phyloP scores from a whole-genome alignment of 1,140 invertebrate genomes.

The Daktulosphaira vitifoliae region DNA sequence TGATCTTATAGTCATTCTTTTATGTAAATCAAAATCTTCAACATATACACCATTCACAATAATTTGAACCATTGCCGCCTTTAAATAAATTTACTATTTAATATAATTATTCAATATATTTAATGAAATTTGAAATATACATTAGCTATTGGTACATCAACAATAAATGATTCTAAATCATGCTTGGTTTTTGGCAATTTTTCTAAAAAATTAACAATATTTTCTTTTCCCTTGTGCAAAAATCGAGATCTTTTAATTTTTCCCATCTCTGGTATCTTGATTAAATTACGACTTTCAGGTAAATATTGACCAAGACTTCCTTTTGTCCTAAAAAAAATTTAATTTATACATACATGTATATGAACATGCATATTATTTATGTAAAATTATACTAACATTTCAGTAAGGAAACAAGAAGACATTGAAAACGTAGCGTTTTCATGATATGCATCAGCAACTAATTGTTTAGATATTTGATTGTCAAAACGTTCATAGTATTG shows the following conservation, averaged over 20 bases:
- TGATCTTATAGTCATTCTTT: neutral
- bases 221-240: conserved; percentile 3
- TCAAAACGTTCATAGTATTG: conserved; percentile 9
- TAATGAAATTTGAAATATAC: neutral
- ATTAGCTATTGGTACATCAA: conserved; percentile 23
- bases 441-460: conserved; percentile 16
- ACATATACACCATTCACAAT: conserved; percentile 13
- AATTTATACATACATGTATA: neutral
- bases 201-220: conserved; percentile 2
- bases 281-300: neutral
- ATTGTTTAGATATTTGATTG: conserved; percentile 10
- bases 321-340: conserved; percentile 1
- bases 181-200: conserved; percentile 24
- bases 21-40: neutral
- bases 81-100: too few relatives aligned
- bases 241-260: neutral
- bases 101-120: too few relatives aligned
- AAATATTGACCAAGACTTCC: conserved; percentile 4
- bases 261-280: neutral
- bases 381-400: neutral
- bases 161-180: conserved; percentile 13
- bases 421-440: conserved; percentile 17
- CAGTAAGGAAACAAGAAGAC: neutral
- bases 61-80: conserved; percentile 15
- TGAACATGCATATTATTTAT: neutral